Evolutionary conservation across 2,888 invertebrate genomes (phyloP).

Genomic region (Dyspetes luteomarginatus): DNA sequence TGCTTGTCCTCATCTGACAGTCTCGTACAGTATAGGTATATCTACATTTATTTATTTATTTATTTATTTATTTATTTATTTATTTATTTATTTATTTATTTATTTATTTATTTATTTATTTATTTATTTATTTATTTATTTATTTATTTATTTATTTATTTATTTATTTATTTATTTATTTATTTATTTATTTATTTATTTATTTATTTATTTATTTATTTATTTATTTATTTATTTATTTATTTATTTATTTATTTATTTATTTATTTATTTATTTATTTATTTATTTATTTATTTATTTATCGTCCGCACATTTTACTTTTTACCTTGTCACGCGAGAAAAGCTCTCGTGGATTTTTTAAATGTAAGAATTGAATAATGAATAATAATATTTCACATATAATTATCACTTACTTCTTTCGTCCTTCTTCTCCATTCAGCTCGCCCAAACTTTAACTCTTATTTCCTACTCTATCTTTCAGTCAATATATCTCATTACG

Average conservation of each 20-base stretch:
- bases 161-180: not conserved
- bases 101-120: not conserved
- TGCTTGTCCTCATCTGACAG: slow-evolving; percentile 82
- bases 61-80: not conserved
- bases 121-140: not conserved
- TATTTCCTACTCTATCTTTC: slow-evolving; percentile 54
- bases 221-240: not conserved
- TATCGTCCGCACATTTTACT: not conserved
- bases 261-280: not conserved
- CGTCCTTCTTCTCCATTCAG: not conserved
- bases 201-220: not conserved
- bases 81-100: not conserved
- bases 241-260: not conserved
- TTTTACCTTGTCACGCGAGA: no score
- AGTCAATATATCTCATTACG: slow-evolving; percentile 84
- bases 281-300: not conserved
- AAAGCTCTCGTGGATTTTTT: no score
- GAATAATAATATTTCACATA: not conserved
- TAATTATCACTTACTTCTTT: slow-evolving; percentile 3
- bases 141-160: not conserved
- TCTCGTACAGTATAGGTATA: slow-evolving; percentile 81
- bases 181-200: not conserved
- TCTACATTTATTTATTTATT: not conserved
- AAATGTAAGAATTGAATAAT: not conserved
- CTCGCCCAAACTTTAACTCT: slow-evolving; percentile 7